A percentile compares a stretch with the other conserved stretches of the same genome.
These are phyloP conservation scores for Tupaia tana DNA, from an alignment of 2,113 vertebrate genomes.

Conservation along the genomic window DNA sequence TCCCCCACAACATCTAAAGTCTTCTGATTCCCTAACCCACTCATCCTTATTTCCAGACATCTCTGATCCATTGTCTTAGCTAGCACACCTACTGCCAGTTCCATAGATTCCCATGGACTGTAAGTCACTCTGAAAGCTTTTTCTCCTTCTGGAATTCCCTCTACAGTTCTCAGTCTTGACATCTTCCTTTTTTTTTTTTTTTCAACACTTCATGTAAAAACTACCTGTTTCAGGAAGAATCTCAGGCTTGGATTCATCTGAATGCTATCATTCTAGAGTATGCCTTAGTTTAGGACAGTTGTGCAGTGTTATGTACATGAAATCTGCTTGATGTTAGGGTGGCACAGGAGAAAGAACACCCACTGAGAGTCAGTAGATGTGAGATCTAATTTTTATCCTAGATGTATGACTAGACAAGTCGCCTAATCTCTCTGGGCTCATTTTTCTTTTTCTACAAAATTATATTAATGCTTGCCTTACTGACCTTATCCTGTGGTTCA, in stretches of 20 bases:
- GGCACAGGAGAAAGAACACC: neutral
- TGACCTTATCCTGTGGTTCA: neutral
- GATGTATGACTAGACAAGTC: neutral
- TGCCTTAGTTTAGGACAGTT: neutral
- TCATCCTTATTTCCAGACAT: neutral
- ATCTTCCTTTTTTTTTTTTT: neutral
- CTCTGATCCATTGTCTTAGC: neutral
- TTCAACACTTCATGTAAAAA: neutral
- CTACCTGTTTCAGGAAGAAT: neutral
- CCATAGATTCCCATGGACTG: neutral
- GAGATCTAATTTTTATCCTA: neutral
- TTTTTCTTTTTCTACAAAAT: neutral
- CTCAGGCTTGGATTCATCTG: neutral
- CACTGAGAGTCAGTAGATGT: neutral
- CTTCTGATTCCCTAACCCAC: neutral
- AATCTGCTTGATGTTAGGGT: neutral
- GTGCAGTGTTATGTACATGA: neutral
- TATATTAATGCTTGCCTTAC: neutral
- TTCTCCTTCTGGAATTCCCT: neutral
- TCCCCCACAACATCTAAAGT: neutral
- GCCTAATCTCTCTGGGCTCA: neutral
- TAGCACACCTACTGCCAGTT: neutral
- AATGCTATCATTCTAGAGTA: neutral
- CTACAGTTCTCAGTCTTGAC: neutral
- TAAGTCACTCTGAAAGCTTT: neutral